These are phyloP conservation scores for Yponomeuta malinellus DNA, from an alignment of 2,888 invertebrate genomes.

Conservation along the genomic window DNA sequence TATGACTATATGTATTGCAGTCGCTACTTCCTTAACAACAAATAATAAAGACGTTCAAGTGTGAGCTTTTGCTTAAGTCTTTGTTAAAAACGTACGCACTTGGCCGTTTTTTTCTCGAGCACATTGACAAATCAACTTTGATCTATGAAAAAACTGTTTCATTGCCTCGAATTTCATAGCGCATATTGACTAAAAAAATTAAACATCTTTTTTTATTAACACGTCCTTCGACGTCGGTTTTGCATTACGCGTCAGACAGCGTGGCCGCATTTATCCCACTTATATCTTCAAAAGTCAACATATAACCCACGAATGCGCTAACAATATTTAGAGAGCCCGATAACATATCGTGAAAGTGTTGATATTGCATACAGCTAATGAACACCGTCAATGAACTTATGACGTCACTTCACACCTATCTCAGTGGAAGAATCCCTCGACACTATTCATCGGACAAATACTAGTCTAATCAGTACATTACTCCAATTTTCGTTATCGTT, in stretches of 20 bases:
- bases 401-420: not conserved
- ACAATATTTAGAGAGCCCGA: not conserved
- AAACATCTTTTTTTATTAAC: no score
- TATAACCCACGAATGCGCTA: not conserved
- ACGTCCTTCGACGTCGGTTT: no score
- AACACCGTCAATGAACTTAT: not conserved
- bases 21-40: no score
- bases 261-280: not conserved
- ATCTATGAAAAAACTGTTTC: no score
- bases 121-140: no score
- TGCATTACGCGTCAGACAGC: not conserved
- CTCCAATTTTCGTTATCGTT: not conserved
- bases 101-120: no score
- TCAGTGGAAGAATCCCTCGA: not conserved
- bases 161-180: no score
- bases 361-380: not conserved
- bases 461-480: not conserved
- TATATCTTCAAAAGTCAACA: not conserved
- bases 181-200: no score
- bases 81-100: no score
- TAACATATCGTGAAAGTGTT: slow-evolving; percentile 1
- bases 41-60: no score
- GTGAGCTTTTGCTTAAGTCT: no score
- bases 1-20: no score
- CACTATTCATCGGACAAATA: not conserved